phyloP scores from a whole-genome alignment of 2,797 vertebrate species.

The Thunnus albacares region DNA sequence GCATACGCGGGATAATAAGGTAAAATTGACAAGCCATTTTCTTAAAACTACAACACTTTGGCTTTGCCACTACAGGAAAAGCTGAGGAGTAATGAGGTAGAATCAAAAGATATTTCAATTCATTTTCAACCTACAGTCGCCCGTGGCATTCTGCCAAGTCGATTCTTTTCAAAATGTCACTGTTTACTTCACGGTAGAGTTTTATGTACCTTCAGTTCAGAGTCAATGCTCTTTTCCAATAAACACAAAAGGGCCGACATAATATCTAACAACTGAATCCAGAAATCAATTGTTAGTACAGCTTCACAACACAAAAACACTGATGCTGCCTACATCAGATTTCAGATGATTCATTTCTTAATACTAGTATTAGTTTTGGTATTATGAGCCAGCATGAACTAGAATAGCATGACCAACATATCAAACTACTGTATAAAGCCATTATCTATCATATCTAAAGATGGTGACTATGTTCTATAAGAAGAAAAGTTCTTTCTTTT shows the following conservation, averaged over 20 bases:
- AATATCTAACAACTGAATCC: constrained; percentile 17
- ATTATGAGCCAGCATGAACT: not conserved
- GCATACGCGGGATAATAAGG: constrained; percentile 7
- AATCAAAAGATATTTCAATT: constrained; percentile 38
- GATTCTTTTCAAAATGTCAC: constrained; percentile 55
- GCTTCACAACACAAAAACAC: constrained; percentile 7
- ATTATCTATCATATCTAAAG: no score
- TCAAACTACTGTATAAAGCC: not conserved
- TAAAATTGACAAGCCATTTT: constrained; percentile 17
- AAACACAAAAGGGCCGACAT: constrained; percentile 24
- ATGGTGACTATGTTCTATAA: not conserved
- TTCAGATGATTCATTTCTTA: not conserved
- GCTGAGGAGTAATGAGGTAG: constrained; percentile 1
- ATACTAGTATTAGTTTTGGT: not conserved
- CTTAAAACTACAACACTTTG: constrained; percentile 7
- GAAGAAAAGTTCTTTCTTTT: no score
- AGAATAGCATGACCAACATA: no score
- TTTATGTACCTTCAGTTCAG: constrained; percentile 30
- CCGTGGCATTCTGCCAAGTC: constrained; percentile 40
- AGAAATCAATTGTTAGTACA: constrained; percentile 29
- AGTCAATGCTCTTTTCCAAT: constrained; percentile 33
- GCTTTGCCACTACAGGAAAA: not conserved
- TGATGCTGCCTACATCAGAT: not conserved
- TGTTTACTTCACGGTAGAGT: constrained; percentile 25
- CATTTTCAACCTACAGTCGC: constrained; percentile 23